Evolutionary conservation across 2,113 vertebrate genomes (phyloP).

Genomic region (Bolborhynchus lineola): DNA sequence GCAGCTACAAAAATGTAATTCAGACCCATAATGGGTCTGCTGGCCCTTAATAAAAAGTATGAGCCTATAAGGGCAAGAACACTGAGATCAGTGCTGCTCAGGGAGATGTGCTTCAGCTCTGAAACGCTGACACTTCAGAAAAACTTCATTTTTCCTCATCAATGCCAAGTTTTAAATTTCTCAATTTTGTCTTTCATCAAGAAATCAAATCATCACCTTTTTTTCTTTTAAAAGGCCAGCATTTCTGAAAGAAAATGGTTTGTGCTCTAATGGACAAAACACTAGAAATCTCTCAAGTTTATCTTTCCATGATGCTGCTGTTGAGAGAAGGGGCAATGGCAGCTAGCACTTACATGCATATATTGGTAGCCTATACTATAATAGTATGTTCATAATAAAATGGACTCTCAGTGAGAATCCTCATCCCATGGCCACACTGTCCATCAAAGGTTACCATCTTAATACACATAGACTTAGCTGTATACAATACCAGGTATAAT

Average conservation of each 20-base stretch:
- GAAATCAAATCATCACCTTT: background rate
- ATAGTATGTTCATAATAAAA: accelerated
- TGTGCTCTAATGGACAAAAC: background rate
- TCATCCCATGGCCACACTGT: background rate
- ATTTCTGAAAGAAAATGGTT: constrained; percentile 19
- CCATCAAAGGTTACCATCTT: background rate
- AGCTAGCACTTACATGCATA: background rate
- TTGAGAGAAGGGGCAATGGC: background rate
- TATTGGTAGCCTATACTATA: background rate
- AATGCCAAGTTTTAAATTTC: constrained; percentile 37
- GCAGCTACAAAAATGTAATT: constrained; percentile 12
- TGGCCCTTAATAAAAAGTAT: constrained; percentile 13
- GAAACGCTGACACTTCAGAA: constrained; percentile 42
- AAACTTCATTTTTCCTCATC: constrained; percentile 50
- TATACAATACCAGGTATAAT: background rate
- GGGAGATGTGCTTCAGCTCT: constrained; percentile 9
- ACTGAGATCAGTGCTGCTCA: background rate
- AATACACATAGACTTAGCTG: background rate
- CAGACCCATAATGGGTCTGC: background rate
- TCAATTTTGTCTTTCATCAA: constrained; percentile 41
- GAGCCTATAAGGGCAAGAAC: background rate
- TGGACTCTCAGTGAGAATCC: background rate
- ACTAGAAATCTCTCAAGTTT: background rate
- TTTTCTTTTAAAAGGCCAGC: background rate
- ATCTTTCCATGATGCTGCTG: background rate